Evolutionary conservation across 2,888 invertebrate species (phyloP).

Genomic region (Agrilus cyanescens): DNA sequence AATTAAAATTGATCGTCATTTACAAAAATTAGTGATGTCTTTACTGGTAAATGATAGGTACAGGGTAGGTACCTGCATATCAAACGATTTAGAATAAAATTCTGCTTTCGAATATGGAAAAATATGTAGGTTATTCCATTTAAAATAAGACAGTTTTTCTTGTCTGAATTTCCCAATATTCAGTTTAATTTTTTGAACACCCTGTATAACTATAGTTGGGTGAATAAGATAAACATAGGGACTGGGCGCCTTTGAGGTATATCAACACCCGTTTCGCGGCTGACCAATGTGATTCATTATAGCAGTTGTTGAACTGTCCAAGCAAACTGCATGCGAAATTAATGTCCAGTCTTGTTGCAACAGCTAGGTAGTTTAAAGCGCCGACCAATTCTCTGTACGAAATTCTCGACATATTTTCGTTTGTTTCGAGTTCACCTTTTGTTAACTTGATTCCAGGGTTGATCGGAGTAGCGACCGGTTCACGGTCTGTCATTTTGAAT

Average conservation of each 20-base stretch:
- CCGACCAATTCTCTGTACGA: constrained; percentile 14
- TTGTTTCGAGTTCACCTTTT: constrained; percentile 2
- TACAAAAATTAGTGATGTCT: no score
- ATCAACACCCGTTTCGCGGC: constrained; percentile 13
- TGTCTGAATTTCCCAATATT: no score
- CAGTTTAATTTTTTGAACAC: no score
- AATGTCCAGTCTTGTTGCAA: constrained; percentile 11
- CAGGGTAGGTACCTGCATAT: no score
- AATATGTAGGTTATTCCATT: no score
- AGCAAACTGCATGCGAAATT: constrained; percentile 9
- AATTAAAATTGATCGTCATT: no score
- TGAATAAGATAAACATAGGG: constrained; percentile 6
- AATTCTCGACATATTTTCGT: constrained; percentile 1
- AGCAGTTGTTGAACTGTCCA: no score
- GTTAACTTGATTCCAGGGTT: constrained; percentile 9
- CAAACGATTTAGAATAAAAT: no score
- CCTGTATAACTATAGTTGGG: no score
- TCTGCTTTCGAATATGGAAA: no score
- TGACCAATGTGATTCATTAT: constrained; percentile 5
- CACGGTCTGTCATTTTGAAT: constrained; percentile 21
- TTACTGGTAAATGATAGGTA: no score
- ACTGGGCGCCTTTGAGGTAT: constrained; percentile 11
- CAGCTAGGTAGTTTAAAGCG: constrained; percentile 13
- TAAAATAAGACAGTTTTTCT: no score
- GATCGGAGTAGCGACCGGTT: constrained; percentile 18